Conservation (phyloP, 2,113 vertebrate species). For the Lutjanus erythropterus region DNA sequence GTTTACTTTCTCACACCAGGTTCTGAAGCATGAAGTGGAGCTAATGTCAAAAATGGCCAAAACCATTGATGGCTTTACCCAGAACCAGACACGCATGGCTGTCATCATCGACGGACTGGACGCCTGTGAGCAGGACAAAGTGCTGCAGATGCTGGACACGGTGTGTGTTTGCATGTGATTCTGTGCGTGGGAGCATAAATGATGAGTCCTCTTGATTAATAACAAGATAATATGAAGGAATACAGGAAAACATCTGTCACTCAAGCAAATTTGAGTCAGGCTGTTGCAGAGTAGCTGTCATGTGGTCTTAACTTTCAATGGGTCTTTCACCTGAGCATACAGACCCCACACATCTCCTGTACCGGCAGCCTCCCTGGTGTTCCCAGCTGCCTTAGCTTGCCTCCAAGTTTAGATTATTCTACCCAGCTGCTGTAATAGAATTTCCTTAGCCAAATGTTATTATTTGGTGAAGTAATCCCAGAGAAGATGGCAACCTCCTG, state of each 20-base stretch:
- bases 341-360: conserved; percentile 28
- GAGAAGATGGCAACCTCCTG: conserved; percentile 75
- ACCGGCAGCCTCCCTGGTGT: conserved; percentile 37
- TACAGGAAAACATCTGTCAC: conserved; percentile 38
- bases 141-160: conserved; percentile 98
- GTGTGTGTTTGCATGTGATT: conserved; percentile 80
- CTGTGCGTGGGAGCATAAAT: neutral
- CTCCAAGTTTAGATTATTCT: conserved; percentile 60
- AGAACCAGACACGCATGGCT: conserved; percentile 97
- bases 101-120: conserved; percentile 98
- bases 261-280: conserved; percentile 27
- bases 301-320: conserved; percentile 36
- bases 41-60: conserved; percentile 99
- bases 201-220: conserved; percentile 19
- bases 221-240: conserved; percentile 37
- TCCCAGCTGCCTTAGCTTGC: conserved; percentile 59
- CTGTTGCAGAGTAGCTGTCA: conserved; percentile 37
- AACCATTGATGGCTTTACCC: conserved; percentile 97
- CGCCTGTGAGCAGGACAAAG: conserved; percentile 97
- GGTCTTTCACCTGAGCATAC: conserved; percentile 51
- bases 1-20: conserved; percentile 82
- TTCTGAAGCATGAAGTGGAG: conserved; percentile 97
- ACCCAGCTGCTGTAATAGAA: conserved; percentile 79
- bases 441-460: conserved; percentile 84
- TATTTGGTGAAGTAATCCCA: conserved; percentile 81